Evolutionary conservation across 2,113 vertebrate genomes (phyloP).

Genomic region (Scortum barcoo): DNA sequence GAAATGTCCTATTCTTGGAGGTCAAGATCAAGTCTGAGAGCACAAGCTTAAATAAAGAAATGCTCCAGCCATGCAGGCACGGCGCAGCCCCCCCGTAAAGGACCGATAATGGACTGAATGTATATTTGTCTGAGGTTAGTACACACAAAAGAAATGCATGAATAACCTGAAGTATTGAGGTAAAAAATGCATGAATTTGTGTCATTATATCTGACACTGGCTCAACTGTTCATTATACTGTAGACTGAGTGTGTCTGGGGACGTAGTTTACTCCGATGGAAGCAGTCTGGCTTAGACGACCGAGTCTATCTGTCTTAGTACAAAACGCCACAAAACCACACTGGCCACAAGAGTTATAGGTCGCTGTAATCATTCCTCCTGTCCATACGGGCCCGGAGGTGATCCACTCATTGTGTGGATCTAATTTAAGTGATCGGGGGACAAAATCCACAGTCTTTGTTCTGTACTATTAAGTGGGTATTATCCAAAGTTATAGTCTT

Average conservation of each 20-base stretch:
- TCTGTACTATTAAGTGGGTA: slow-evolving; percentile 2
- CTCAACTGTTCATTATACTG: slow-evolving; percentile 16
- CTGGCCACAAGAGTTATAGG: not conserved
- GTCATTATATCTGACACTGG: slow-evolving; percentile 5
- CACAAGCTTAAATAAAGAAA: slow-evolving; percentile 41
- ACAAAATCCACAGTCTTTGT: slow-evolving; percentile 5
- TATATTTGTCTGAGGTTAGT: slow-evolving; percentile 18
- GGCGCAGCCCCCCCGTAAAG: not conserved
- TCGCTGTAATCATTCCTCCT: not conserved
- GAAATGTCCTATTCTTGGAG: slow-evolving; percentile 15
- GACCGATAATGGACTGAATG: slow-evolving; percentile 33
- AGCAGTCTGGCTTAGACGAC: slow-evolving; percentile 13
- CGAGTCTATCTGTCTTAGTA: not conserved
- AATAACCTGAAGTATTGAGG: not conserved
- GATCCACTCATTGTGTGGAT: not conserved
- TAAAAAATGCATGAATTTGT: slow-evolving; percentile 8
- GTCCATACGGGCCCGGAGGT: not conserved
- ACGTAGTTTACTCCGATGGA: not conserved
- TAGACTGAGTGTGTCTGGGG: slow-evolving; percentile 18
- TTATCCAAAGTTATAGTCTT: not conserved
- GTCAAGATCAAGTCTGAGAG: slow-evolving; percentile 35
- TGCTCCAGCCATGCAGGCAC: not conserved
- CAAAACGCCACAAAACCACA: not conserved
- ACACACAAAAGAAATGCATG: slow-evolving; percentile 6
- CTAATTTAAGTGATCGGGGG: not conserved